Percentiles rank a stretch among this genome's conserved stretches.
phyloP scores from a whole-genome alignment of 1,140 invertebrate species.

The Leucophenga varia region DNA sequence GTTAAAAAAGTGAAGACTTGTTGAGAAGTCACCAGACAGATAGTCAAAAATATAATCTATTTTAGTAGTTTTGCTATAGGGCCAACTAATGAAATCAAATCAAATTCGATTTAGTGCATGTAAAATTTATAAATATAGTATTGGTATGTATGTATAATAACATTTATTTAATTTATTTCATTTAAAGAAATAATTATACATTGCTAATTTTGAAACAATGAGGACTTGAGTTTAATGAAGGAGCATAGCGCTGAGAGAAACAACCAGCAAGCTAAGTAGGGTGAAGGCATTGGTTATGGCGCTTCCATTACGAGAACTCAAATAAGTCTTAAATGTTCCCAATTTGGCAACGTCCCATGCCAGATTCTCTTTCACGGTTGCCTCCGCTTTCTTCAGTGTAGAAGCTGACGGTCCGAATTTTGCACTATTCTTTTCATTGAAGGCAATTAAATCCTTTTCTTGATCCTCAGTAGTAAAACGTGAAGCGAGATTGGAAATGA shows the following conservation, averaged over 20 bases:
- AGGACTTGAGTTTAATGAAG: slow-evolving; percentile 64
- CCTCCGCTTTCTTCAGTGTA: slow-evolving; percentile 29
- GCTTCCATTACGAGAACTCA: slow-evolving; percentile 27
- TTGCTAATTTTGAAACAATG: slow-evolving; percentile 78
- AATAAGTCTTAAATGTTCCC: slow-evolving; percentile 27
- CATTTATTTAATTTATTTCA: too few relatives aligned
- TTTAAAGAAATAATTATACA: too few relatives aligned
- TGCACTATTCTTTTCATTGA: slow-evolving; percentile 21
- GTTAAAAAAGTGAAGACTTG: too few relatives aligned
- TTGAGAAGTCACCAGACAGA: too few relatives aligned
- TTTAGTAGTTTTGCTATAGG: too few relatives aligned
- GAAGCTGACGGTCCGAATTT: slow-evolving; percentile 33
- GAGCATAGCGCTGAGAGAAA: slow-evolving; percentile 28
- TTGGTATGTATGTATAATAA: too few relatives aligned
- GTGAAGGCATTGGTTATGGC: slow-evolving; percentile 30
- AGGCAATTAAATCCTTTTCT: slow-evolving; percentile 33
- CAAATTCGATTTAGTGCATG: too few relatives aligned
- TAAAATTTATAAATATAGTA: too few relatives aligned
- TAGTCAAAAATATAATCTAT: too few relatives aligned
- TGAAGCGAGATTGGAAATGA: slow-evolving; percentile 56
- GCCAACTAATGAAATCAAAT: too few relatives aligned
- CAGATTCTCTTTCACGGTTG: slow-evolving; percentile 29
- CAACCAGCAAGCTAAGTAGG: slow-evolving; percentile 30
- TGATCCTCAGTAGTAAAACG: slow-evolving; percentile 57
- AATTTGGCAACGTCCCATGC: slow-evolving; percentile 27